Base-by-base conservation (phyloP, 2,113 vertebrate genomes). In the Tichodroma muraria region DNA sequence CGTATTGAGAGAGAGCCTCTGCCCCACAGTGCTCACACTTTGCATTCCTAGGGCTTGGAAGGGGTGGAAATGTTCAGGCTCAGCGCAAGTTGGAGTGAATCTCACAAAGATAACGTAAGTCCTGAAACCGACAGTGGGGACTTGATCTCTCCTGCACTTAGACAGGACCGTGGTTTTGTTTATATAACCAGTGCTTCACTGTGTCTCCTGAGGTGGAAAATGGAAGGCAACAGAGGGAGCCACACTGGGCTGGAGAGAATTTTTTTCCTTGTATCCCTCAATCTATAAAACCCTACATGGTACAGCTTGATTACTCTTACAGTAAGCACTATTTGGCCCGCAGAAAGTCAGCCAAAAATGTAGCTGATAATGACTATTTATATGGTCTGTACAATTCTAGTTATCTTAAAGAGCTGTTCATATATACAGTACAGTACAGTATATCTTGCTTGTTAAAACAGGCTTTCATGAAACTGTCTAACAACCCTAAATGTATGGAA, bases 331-430 rank as follows among this genome's bases (percentile, higher is more conserved):
- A 93, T 40, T 94, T 83, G 85, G 79, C 30, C 68, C 16, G 0
- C 88, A 93, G 76, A 90, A 85, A 96, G 90, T 45, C 93, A 94
- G 94, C 94, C 95, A 96, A 97, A 96, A 95, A 97, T 94, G 96
- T 93, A 83, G 90, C 95, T 88, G 95, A 94, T 96, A 95, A 94
- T 95, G 88, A 93, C 93, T 97, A 94, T 95, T 95, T 97, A 96
- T 94, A 90, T 25, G 88, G 82, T 38, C 91, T 95, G 93, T 78
- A 94, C 91, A 91, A 91, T 91, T 89, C 85, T 57, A 91, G 94
- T 88, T 94, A 97, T 97, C 96, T 94, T 93, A 95, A 96, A 97
- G 96, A 95, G 93, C 90, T 95, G 92, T 88, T 96, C 92, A 95
- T 95, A 90, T 96, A 96, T 92, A 95, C 92, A 95, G 64, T 83